Conservation (phyloP, 2,888 invertebrate species). For the Romanomermis culicivorax region DNA sequence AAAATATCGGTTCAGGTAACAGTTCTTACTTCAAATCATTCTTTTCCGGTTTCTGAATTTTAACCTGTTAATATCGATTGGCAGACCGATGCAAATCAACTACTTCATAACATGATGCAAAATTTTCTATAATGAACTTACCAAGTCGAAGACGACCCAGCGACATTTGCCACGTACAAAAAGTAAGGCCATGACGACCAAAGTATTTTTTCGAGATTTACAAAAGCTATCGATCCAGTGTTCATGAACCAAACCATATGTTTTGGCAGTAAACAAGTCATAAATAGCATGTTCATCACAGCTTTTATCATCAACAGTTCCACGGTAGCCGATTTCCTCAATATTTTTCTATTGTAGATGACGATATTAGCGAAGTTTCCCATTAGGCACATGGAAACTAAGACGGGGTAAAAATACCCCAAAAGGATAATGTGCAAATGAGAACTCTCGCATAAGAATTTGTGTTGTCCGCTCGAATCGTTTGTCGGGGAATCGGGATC, state of each 20-base stretch:
- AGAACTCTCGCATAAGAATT: neutral
- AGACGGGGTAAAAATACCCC: neutral
- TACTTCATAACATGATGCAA: no score
- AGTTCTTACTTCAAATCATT: no score
- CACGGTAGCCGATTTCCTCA: neutral
- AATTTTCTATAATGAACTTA: no score
- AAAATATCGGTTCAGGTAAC: no score
- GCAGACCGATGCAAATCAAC: no score
- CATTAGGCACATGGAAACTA: neutral
- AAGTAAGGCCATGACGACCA: neutral
- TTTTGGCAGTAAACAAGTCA: neutral
- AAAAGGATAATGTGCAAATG: neutral
- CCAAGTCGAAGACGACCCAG: neutral
- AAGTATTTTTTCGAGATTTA: neutral
- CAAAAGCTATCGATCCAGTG: neutral
- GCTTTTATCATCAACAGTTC: neutral
- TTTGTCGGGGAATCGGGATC: no score
- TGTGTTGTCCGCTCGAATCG: neutral
- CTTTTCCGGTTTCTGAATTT: no score
- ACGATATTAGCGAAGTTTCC: neutral
- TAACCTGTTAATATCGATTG: no score
- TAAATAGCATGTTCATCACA: neutral
- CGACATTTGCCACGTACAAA: neutral
- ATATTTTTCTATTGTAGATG: neutral
- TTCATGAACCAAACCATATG: neutral